phyloP scores from a whole-genome alignment of 1,140 invertebrate species.

The Wasmannia auropunctata region DNA sequence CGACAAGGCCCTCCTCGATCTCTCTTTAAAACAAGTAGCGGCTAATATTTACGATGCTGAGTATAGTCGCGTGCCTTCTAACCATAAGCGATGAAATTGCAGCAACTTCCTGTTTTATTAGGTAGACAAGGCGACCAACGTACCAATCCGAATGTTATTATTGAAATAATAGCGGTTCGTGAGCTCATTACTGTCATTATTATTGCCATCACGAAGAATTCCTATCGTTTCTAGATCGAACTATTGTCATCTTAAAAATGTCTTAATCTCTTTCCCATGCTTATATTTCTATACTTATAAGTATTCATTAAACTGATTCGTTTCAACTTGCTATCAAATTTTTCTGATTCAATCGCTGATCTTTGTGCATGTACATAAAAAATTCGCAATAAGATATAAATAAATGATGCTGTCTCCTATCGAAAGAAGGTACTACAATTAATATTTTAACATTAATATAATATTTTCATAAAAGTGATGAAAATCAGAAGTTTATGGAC shows the following conservation, averaged over 20 bases:
- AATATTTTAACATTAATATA: neutral
- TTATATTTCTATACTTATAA: neutral
- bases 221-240: slow-evolving; percentile 59
- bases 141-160: slow-evolving; percentile 77
- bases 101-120: slow-evolving; percentile 82
- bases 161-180: slow-evolving; percentile 78
- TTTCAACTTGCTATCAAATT: neutral
- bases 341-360: neutral
- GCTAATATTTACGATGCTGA: slow-evolving; percentile 76
- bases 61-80: slow-evolving; percentile 75
- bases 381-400: neutral
- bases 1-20: slow-evolving; percentile 55
- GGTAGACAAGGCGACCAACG: slow-evolving; percentile 72
- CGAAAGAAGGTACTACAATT: neutral
- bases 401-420: neutral
- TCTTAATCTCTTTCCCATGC: slow-evolving; percentile 27
- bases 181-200: slow-evolving; percentile 80
- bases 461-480: neutral
- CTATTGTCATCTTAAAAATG: slow-evolving; percentile 50
- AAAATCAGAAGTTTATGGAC: neutral
- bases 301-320: neutral
- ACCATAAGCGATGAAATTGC: slow-evolving; percentile 79
- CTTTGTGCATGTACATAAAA: neutral
- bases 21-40: slow-evolving; percentile 66
- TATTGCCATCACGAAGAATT: slow-evolving; percentile 63